Percentiles rank a stretch among this genome's conserved stretches.
phyloP scores from a whole-genome alignment of 1,140 invertebrate genomes.

The Trissolcus basalis region DNA sequence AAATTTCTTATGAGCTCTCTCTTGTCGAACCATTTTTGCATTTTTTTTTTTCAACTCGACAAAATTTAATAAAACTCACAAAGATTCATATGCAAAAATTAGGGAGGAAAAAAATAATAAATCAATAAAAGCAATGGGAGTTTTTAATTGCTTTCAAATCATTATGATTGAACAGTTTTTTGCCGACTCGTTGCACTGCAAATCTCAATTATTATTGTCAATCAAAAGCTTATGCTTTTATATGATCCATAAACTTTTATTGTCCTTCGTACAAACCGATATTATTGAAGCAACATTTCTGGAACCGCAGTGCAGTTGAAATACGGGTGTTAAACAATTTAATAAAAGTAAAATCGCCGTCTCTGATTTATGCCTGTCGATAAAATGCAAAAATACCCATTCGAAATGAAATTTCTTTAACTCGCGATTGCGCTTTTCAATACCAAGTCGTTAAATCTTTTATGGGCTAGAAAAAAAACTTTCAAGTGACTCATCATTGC shows the following conservation, averaged over 20 bases:
- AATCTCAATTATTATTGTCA: too few species aligned
- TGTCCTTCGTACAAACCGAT: neutral
- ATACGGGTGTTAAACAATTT: conserved; percentile 25
- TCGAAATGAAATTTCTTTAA: conserved; percentile 37
- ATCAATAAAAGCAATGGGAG: too few species aligned
- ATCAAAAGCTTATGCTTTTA: neutral
- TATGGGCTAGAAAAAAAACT: conserved; percentile 15
- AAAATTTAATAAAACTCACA: too few species aligned
- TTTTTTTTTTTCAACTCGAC: too few species aligned
- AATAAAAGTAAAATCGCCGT: conserved; percentile 13
- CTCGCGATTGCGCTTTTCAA: conserved; percentile 30
- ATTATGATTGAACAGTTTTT: too few species aligned
- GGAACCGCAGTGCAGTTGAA: conserved; percentile 17
- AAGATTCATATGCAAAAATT: too few species aligned
- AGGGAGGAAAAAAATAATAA: too few species aligned
- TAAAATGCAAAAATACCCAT: conserved; percentile 32
- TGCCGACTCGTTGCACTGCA: too few species aligned
- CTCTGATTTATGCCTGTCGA: conserved; percentile 26
- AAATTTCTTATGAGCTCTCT: conserved; percentile 8
- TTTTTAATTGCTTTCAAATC: neutral
- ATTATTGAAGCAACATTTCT: conserved; percentile 4
- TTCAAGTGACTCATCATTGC: too few species aligned
- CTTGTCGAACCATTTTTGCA: too few species aligned
- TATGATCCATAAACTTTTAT: neutral
- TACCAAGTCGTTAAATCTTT: conserved; percentile 37